These are phyloP conservation scores for Napeogenes inachia DNA, from an alignment of 2,888 invertebrate species.

Conservation along the genomic window DNA sequence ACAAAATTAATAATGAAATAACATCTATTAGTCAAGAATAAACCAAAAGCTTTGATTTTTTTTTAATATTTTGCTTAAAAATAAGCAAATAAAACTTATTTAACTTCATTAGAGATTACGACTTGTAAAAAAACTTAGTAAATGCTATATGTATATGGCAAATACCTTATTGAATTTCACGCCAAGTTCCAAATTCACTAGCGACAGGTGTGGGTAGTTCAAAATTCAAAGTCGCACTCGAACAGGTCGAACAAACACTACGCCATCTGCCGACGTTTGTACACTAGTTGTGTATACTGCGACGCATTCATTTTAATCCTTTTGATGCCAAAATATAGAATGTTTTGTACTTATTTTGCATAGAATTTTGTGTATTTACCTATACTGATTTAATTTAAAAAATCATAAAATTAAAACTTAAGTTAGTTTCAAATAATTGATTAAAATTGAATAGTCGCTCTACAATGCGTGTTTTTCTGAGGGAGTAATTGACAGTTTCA, in stretches of 20 bases:
- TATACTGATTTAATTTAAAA: too few species aligned
- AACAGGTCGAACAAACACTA: constrained; percentile 71
- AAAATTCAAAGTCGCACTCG: constrained; percentile 72
- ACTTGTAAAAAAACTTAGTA: background rate
- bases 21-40: too few species aligned
- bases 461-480: constrained; percentile 60
- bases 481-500: constrained; percentile 65
- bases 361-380: too few species aligned
- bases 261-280: constrained; percentile 69
- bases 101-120: too few species aligned
- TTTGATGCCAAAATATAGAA: background rate
- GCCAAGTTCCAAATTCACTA: constrained; percentile 24
- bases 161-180: constrained; percentile 3
- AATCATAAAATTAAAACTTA: too few species aligned
- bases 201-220: constrained; percentile 70
- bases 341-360: too few species aligned
- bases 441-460: constrained; percentile 31
- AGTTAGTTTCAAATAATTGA: constrained; percentile 2
- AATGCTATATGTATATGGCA: background rate
- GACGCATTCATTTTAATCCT: background rate
- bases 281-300: constrained; percentile 31
- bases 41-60: too few species aligned
- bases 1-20: too few species aligned
- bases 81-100: too few species aligned
- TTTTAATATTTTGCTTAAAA: too few species aligned